phyloP scores from a whole-genome alignment of 2,797 vertebrate species.

The Xenentodon cancila region DNA sequence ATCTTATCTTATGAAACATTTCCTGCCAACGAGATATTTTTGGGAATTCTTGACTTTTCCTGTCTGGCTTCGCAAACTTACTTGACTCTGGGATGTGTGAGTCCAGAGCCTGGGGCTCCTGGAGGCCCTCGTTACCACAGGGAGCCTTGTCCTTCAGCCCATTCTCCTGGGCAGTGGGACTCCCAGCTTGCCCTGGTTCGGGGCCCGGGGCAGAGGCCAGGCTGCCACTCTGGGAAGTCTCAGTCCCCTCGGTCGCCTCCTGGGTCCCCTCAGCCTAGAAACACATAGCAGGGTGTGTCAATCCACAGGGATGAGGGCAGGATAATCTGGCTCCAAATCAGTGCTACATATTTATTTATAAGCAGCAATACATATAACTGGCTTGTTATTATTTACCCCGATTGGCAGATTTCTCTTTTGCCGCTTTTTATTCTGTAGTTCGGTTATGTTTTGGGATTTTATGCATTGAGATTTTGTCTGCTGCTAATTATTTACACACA shows the following conservation, averaged over 20 bases:
- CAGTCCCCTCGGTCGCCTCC: slow-evolving; percentile 79
- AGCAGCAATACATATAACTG: too few relatives aligned
- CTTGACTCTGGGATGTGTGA: slow-evolving; percentile 95
- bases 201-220: slow-evolving; percentile 51
- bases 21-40: too few relatives aligned
- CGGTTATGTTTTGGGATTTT: too few relatives aligned
- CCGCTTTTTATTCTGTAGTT: too few relatives aligned
- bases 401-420: too few relatives aligned
- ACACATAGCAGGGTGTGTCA: slow-evolving; percentile 84
- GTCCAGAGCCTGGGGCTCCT: slow-evolving; percentile 90
- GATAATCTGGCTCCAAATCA: slow-evolving; percentile 60
- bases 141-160: slow-evolving; percentile 85
- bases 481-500: too few relatives aligned
- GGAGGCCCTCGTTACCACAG: slow-evolving; percentile 82
- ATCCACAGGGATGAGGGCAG: slow-evolving; percentile 51
- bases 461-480: too few relatives aligned
- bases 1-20: too few relatives aligned
- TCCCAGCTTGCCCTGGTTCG: slow-evolving; percentile 62
- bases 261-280: slow-evolving; percentile 87
- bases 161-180: slow-evolving; percentile 83
- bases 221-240: slow-evolving; percentile 75
- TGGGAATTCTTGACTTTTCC: not conserved
- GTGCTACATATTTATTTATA: too few relatives aligned
- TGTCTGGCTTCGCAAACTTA: slow-evolving; percentile 78
- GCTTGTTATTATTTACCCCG: too few relatives aligned